Conservation (phyloP, 2,797 vertebrate genomes). For the Alcedo quadribrachys region DNA sequence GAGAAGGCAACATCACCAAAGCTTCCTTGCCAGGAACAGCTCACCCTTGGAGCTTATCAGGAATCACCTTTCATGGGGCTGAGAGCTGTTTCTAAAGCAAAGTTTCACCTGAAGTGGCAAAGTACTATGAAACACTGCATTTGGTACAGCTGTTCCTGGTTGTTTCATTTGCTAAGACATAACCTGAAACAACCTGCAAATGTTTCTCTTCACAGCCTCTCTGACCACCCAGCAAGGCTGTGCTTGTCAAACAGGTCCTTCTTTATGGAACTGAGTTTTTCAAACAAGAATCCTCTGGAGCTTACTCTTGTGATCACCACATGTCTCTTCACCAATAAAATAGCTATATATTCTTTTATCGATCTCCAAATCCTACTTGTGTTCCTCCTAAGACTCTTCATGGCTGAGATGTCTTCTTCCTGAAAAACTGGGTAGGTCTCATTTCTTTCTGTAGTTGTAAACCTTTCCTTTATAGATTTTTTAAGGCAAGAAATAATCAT, state of each 20-base stretch:
- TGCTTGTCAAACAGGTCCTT: background rate
- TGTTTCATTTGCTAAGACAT: background rate
- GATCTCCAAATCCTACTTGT: background rate
- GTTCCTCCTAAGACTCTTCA: background rate
- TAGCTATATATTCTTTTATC: background rate
- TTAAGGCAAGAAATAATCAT: background rate
- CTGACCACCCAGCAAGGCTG: background rate
- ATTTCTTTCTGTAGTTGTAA: background rate
- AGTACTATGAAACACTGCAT: background rate
- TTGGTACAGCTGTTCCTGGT: background rate
- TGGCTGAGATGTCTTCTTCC: background rate
- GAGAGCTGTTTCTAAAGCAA: background rate
- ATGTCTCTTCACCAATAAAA: background rate
- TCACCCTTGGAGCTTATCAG: background rate
- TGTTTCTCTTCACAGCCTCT: background rate
- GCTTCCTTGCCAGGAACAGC: background rate
- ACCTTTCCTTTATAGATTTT: background rate
- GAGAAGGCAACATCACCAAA: too few species aligned
- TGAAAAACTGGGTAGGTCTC: background rate
- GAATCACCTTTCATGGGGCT: background rate
- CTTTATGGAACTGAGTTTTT: background rate
- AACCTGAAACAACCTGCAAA: background rate
- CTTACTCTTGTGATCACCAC: accelerated
- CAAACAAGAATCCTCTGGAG: background rate
- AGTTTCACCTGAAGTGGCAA: background rate